A percentile compares a stretch with the other conserved stretches of the same genome.
Conservation (phyloP, 2,888 invertebrate species). For the Carpatolechia fugitivella region DNA sequence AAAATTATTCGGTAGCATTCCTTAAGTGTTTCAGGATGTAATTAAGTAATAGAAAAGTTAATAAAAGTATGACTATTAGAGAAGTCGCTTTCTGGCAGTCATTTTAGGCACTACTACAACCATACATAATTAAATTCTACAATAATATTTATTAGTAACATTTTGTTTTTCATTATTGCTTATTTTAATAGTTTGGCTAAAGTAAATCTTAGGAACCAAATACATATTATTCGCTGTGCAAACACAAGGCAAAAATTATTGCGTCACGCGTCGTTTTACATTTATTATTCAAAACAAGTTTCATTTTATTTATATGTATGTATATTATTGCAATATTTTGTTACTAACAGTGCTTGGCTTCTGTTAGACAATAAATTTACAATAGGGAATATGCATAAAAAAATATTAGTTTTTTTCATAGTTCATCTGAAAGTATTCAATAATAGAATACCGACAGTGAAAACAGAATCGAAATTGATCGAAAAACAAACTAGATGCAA, state of each 20-base stretch:
- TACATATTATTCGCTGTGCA: slow-evolving; percentile 1
- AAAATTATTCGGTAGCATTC: no score
- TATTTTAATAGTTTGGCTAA: neutral
- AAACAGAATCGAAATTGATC: no score
- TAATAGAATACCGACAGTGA: no score
- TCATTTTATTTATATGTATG: no score
- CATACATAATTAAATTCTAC: no score
- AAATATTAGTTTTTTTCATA: no score
- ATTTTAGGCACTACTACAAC: neutral
- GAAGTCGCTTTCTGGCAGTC: neutral
- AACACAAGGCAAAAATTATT: neutral
- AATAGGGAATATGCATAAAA: no score
- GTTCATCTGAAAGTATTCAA: no score
- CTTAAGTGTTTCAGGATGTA: no score
- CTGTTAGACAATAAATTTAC: neutral
- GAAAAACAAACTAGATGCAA: no score
- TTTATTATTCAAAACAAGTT: neutral
- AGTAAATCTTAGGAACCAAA: neutral
- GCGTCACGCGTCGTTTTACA: neutral
- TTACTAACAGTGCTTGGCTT: neutral
- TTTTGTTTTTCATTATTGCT: no score
- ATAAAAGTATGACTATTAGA: neutral
- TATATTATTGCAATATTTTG: neutral
- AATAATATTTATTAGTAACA: neutral
- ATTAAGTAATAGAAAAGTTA: no score